Base-by-base conservation (phyloP, 2,113 vertebrate genomes). In the Ochotona princeps region DNA sequence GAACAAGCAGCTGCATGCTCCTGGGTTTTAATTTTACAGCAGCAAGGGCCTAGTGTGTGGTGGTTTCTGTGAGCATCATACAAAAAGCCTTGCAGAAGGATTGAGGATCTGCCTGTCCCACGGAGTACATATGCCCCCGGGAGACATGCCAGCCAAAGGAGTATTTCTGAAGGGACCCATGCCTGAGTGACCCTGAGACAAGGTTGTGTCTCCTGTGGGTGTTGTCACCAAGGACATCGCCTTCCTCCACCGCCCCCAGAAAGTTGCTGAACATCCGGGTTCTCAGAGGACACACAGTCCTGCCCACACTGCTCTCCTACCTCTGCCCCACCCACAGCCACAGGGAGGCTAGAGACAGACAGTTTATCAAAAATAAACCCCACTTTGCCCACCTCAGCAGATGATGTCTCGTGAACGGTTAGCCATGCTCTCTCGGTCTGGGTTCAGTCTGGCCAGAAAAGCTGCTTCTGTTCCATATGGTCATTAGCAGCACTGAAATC, bases 391-490 rank as follows among this genome's bases (percentile, higher is more conserved):
- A 89, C 75, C 83, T 96, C 96, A 96, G 91, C 94, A 93, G 89
- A 95, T 30, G 17, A 90, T 23, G n/a, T 96, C 96, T 96, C 96
- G 72, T 93, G 81, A 92, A 84, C 47, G 70, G 92, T 87, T 66
- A 97, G 85, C 79, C 87, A 57, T 20, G 32, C 74, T n/a, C 93
- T 96, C 94, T 93, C 78, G 70, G 44, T n/a, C 95, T 95, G 96
- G 96, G 96, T 96, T 96, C 96, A 93, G 93, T 96, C 94, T 92
- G 83, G 83, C 97, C 97, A 96, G 97, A 97, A 97, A 97, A 97
- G 96, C 96, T 95, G 95, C 96, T 97, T 95, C 88, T 82, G 76
- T 93, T 89, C 96, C 4, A 4, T 94, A 94, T 3, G 38, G 90
- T 96, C 94, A 91, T 97, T 97, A 97, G 92, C 96, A 95, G 26